Evolutionary conservation across 2,797 vertebrate species (phyloP).

Genomic region (Scomberomorus guttatus): DNA sequence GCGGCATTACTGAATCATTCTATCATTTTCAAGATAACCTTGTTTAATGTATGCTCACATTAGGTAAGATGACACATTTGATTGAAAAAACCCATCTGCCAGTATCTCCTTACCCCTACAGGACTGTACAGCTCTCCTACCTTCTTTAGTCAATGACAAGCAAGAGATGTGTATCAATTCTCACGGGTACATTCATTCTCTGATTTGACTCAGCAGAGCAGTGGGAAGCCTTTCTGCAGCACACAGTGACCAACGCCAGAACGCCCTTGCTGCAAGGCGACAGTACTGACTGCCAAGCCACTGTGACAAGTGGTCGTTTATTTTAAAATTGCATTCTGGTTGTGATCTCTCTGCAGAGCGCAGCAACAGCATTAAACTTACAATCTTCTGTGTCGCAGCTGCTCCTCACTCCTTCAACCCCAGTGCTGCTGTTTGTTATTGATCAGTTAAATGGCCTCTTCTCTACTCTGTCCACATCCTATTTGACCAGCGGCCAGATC

Average conservation of each 20-base stretch:
- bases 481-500: constrained; percentile 4
- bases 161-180: constrained; percentile 8
- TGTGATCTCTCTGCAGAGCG: constrained; percentile 7
- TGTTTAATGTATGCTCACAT: constrained; percentile 2
- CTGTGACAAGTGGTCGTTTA: constrained; percentile 13
- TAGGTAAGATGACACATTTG: constrained; percentile 11
- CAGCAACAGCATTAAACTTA: not conserved
- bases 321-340: constrained; percentile 12
- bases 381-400: constrained; percentile 1
- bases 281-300: not conserved
- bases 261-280: constrained; percentile 36
- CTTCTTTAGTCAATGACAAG: not conserved
- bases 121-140: not conserved
- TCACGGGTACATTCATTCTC: not conserved
- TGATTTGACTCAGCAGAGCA: constrained; percentile 10
- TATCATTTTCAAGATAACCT: constrained; percentile 23
- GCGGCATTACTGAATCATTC: constrained; percentile 5
- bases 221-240: not conserved
- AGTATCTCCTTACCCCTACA: not conserved
- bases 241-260: not conserved
- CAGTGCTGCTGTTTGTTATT: constrained; percentile 13
- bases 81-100: constrained; percentile 18
- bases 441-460: constrained; percentile 22
- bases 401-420: not conserved
- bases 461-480: constrained; percentile 7